Conservation (phyloP, 2,113 vertebrate species). For the Vidua chalybeata region DNA sequence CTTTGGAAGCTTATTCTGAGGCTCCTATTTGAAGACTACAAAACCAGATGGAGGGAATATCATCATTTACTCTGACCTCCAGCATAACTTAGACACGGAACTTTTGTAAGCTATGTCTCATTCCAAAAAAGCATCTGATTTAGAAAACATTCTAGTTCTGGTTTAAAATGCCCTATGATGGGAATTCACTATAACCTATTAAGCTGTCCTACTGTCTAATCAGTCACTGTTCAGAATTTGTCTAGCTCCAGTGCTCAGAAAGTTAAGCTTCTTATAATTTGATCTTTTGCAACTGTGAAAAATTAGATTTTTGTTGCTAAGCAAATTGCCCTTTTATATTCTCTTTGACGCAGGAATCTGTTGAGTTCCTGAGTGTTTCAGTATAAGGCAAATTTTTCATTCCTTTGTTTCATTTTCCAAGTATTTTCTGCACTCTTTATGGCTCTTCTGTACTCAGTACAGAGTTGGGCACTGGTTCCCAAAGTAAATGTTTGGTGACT, state of each 20-base stretch:
- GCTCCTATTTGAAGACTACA: not conserved
- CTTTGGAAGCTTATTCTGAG: not conserved
- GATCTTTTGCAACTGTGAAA: not conserved
- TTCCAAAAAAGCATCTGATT: not conserved
- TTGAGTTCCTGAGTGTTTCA: not conserved
- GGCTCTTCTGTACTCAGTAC: not conserved
- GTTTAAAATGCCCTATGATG: not conserved
- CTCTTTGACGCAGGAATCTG: not conserved
- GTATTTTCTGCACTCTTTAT: not conserved
- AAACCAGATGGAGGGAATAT: not conserved
- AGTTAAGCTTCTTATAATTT: conserved; percentile 26
- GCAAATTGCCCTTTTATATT: not conserved
- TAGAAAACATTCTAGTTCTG: not conserved
- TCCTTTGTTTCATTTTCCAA: not conserved
- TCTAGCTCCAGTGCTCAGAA: not conserved
- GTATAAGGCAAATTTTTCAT: not conserved
- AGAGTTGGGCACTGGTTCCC: not conserved
- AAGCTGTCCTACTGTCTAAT: not conserved
- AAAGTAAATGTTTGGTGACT: not conserved
- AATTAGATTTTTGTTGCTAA: not conserved
- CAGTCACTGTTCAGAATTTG: not conserved
- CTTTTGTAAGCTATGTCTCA: not conserved
- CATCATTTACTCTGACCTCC: not conserved
- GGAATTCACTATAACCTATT: not conserved
- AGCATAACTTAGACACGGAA: not conserved